Percentiles rank a stretch among this genome's conserved stretches.
phyloP scores from a whole-genome alignment of 2,888 invertebrate species.

The Melanotus villosus region DNA sequence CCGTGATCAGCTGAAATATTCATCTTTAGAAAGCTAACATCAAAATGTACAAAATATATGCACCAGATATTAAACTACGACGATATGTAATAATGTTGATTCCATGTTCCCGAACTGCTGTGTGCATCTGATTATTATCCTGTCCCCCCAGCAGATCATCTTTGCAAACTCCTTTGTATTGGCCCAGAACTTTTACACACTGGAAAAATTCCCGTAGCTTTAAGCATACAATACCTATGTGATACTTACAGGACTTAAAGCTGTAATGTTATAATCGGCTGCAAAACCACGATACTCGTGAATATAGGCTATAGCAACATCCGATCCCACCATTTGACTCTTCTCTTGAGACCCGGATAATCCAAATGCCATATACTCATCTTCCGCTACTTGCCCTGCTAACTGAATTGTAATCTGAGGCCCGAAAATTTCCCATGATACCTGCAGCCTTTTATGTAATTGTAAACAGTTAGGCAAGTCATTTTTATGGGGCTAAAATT shows the following conservation, averaged over 20 bases:
- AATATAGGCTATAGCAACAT: slow-evolving; percentile 85
- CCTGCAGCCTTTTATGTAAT: slow-evolving; percentile 86
- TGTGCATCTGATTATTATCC: slow-evolving; percentile 86
- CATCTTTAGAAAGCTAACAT: too few relatives aligned
- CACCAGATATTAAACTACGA: slow-evolving; percentile 82
- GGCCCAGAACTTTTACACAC: slow-evolving; percentile 90
- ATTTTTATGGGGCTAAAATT: slow-evolving; percentile 72
- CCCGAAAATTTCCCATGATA: slow-evolving; percentile 93
- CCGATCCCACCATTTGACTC: slow-evolving; percentile 88
- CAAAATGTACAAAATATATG: background rate
- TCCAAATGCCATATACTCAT: slow-evolving; percentile 93
- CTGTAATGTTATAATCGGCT: slow-evolving; percentile 89
- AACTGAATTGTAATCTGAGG: slow-evolving; percentile 89
- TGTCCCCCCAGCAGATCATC: slow-evolving; percentile 87
- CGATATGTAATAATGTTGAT: slow-evolving; percentile 86
- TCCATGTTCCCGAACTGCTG: slow-evolving; percentile 80
- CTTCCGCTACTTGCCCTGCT: slow-evolving; percentile 80
- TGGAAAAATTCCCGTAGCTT: too few relatives aligned
- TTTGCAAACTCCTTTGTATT: slow-evolving; percentile 88
- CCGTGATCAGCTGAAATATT: slow-evolving; percentile 78
- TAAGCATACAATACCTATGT: too few relatives aligned
- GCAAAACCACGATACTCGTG: slow-evolving; percentile 82
- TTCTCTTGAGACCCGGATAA: slow-evolving; percentile 81
- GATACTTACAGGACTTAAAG: too few relatives aligned
- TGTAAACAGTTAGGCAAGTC: slow-evolving; percentile 87